phyloP scores from a whole-genome alignment of 2,797 vertebrate genomes.

The Paramormyrops hopkinsi region DNA sequence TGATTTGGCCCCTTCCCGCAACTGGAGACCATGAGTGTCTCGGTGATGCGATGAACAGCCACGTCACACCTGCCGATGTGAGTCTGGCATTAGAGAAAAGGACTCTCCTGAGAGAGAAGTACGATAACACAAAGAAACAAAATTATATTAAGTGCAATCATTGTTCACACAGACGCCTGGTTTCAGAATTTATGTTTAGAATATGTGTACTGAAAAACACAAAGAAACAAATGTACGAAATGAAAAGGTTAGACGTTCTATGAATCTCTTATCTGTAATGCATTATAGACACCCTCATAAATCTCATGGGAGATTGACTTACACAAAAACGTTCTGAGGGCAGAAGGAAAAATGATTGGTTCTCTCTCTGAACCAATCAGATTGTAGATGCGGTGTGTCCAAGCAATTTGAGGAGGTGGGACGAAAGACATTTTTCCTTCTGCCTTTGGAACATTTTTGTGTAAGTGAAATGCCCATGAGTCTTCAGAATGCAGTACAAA shows the following conservation, averaged over 20 bases:
- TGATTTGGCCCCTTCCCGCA: background rate
- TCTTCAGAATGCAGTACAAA: background rate
- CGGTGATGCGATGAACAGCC: background rate
- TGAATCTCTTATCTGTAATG: background rate
- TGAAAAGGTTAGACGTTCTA: background rate
- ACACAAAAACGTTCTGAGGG: background rate
- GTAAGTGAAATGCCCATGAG: background rate
- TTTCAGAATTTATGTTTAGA: background rate
- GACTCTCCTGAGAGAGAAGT: background rate
- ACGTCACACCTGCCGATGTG: background rate
- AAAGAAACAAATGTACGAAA: background rate
- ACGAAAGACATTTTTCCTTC: background rate
- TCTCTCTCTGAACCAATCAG: background rate
- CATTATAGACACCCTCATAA: background rate
- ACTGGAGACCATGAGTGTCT: background rate
- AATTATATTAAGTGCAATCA: background rate
- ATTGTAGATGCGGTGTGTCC: background rate
- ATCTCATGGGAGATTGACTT: background rate
- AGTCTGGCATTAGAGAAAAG: background rate
- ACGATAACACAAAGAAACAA: background rate
- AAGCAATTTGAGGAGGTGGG: background rate
- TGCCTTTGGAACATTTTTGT: background rate
- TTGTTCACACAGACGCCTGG: background rate
- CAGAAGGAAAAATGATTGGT: background rate
- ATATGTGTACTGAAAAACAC: background rate